Percentiles rank a stretch among this genome's conserved stretches.
Evolutionary conservation across 2,113 vertebrate genomes (phyloP).

Genomic region (Sinocyclocheilus grahami): DNA sequence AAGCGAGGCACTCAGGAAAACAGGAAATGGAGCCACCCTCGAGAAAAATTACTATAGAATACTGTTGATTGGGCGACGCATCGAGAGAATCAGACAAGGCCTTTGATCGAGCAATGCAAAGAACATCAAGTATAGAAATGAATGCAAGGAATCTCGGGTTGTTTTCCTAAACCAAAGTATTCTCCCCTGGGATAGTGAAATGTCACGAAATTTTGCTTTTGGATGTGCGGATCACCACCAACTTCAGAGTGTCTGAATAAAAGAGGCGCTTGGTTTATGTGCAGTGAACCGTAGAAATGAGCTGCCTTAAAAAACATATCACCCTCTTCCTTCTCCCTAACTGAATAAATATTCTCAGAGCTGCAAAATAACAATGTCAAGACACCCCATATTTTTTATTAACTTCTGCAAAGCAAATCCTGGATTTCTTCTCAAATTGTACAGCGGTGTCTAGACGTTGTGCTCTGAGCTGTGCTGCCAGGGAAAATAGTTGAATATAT

Average conservation of each 20-base stretch:
- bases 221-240: background rate
- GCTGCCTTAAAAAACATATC: constrained; percentile 14
- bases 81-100: background rate
- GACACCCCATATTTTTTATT: background rate
- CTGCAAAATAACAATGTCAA: constrained; percentile 39
- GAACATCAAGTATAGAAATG: constrained; percentile 7
- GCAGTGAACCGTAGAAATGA: constrained; percentile 32
- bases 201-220: constrained; percentile 9
- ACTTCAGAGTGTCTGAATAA: constrained; percentile 13
- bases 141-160: constrained; percentile 31
- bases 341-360: constrained; percentile 37
- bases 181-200: constrained; percentile 11
- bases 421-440: constrained; percentile 22
- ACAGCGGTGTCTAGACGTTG: constrained; percentile 55
- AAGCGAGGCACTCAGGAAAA: constrained; percentile 56
- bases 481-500: constrained; percentile 58
- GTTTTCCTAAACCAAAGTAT: constrained; percentile 11
- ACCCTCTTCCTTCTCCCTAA: background rate
- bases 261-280: constrained; percentile 2
- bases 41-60: constrained; percentile 41
- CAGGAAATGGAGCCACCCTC: constrained; percentile 52
- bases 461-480: constrained; percentile 37
- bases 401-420: constrained; percentile 21
- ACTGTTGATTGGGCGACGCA: constrained; percentile 55
- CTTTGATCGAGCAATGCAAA: constrained; percentile 44